These are phyloP conservation scores for Mesoclemmys tuberculata DNA, from an alignment of 2,113 vertebrate species.

Conservation along the genomic window DNA sequence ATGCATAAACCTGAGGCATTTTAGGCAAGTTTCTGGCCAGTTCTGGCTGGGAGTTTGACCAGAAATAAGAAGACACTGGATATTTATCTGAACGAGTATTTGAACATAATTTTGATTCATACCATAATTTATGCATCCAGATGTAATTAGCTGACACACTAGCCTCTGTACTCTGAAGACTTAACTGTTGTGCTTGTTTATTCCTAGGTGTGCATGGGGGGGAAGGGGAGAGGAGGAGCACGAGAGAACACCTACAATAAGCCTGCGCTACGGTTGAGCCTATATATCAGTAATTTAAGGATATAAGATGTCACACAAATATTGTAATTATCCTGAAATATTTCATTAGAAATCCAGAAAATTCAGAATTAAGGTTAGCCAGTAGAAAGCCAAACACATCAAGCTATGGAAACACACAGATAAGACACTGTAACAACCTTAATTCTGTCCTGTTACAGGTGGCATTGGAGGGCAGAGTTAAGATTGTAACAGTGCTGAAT, in stretches of 20 bases:
- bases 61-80: background rate
- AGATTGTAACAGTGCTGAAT: background rate
- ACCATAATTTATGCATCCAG: background rate
- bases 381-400: background rate
- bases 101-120: background rate
- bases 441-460: background rate
- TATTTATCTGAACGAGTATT: too few relatives aligned
- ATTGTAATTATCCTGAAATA: background rate
- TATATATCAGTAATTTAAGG: background rate
- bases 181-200: background rate
- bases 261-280: background rate
- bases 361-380: background rate
- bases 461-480: background rate
- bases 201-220: too few relatives aligned
- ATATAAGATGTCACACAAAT: background rate
- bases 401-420: background rate
- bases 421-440: background rate
- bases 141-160: background rate
- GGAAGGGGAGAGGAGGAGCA: too few relatives aligned
- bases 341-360: background rate
- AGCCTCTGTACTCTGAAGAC: background rate
- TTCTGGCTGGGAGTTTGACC: background rate
- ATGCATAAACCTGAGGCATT: background rate
- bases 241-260: background rate
- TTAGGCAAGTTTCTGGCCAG: background rate